These are phyloP conservation scores for Syngnathus scovelli DNA, from an alignment of 2,113 vertebrate genomes.

Conservation along the genomic window DNA sequence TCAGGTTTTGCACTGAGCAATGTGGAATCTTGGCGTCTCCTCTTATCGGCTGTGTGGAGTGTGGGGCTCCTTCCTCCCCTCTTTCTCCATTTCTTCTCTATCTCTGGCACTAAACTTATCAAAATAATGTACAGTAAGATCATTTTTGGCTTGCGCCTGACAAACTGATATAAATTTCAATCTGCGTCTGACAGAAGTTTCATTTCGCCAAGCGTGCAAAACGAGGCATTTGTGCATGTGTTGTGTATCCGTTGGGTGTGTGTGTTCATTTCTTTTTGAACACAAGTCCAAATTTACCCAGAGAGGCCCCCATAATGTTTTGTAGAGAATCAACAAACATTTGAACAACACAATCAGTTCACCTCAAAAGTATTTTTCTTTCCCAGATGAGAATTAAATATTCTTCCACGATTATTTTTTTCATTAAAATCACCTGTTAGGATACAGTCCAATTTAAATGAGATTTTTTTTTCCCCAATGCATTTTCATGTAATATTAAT, in stretches of 20 bases:
- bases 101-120: conserved; percentile 77
- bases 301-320: neutral
- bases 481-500: conserved; percentile 4
- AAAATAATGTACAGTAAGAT: conserved; percentile 74
- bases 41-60: conserved; percentile 69
- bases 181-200: conserved; percentile 73
- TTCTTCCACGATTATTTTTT: conserved; percentile 27
- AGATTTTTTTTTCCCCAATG: conserved; percentile 6
- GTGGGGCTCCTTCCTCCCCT: conserved; percentile 64
- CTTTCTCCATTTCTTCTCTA: conserved; percentile 70
- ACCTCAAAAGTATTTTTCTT: conserved; percentile 32
- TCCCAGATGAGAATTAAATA: conserved; percentile 24
- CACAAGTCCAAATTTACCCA: conserved; percentile 46
- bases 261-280: conserved; percentile 31
- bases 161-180: conserved; percentile 79
- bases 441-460: conserved; percentile 16
- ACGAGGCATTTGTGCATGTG: conserved; percentile 30
- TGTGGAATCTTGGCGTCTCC: conserved; percentile 69
- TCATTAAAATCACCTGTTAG: conserved; percentile 45
- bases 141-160: conserved; percentile 68
- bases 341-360: conserved; percentile 41
- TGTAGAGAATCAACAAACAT: conserved; percentile 25
- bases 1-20: conserved; percentile 60
- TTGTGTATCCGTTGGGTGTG: conserved; percentile 13
- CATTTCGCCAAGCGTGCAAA: conserved; percentile 73